phyloP scores from a whole-genome alignment of 2,797 vertebrate genomes.

The Tapirus indicus region DNA sequence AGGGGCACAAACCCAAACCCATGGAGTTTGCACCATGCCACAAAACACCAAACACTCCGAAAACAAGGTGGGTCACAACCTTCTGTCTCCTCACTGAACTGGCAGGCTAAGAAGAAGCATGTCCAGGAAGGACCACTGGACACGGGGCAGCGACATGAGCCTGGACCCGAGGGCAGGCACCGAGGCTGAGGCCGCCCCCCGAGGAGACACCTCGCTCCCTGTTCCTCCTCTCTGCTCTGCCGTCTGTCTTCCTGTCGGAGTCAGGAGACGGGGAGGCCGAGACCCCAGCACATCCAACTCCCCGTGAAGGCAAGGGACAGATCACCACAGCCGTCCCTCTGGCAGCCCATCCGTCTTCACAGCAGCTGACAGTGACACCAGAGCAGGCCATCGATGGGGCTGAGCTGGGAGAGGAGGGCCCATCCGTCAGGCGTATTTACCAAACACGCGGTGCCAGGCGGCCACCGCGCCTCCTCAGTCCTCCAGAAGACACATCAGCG shows the following conservation, averaged over 20 bases:
- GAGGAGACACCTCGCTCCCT: neutral
- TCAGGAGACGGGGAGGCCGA: neutral
- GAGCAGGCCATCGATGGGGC: neutral
- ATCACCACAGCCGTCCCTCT: fast-evolving
- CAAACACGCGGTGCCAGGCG: neutral
- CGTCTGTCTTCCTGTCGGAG: fast-evolving
- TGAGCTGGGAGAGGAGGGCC: neutral
- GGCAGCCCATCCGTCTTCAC: neutral
- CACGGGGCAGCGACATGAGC: fast-evolving
- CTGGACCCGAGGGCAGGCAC: neutral
- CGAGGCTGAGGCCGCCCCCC: neutral
- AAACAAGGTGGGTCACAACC: no score
- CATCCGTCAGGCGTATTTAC: neutral
- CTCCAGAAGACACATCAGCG: slow-evolving; percentile 76
- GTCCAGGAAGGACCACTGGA: fast-evolving
- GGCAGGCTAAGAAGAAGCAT: fast-evolving
- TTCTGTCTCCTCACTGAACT: fast-evolving
- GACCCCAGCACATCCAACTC: neutral
- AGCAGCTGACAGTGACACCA: neutral
- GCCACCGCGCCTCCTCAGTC: slow-evolving; percentile 28
- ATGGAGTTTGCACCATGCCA: fast-evolving
- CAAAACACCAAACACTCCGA: fast-evolving
- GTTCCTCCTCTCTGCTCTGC: neutral
- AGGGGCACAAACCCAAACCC: no score
- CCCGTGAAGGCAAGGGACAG: fast-evolving